Conservation (phyloP, 2,888 invertebrate species). For the Drosophila algonquin region DNA sequence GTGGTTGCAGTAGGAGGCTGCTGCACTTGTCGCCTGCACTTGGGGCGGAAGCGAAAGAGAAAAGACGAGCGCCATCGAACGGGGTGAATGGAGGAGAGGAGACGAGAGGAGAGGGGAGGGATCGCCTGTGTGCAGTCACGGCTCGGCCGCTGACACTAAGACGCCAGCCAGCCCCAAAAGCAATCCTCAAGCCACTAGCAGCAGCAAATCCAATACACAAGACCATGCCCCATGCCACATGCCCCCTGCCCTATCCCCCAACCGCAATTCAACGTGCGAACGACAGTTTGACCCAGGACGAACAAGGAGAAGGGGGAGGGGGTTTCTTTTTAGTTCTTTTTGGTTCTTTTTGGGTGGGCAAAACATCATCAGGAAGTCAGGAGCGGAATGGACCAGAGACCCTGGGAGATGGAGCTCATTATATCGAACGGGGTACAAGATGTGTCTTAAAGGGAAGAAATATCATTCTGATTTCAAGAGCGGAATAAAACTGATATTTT, state of each 20-base stretch:
- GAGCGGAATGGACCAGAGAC: constrained; percentile 16
- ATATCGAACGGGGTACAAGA: not conserved
- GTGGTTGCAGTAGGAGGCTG: constrained; percentile 18
- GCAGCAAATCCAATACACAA: constrained; percentile 73
- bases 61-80: not conserved
- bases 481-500: not conserved
- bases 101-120: constrained; percentile 13
- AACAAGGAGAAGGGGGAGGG: not conserved
- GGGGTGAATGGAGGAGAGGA: not conserved
- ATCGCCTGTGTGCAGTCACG: constrained; percentile 58
- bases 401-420: not conserved
- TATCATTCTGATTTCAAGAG: not conserved
- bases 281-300: constrained; percentile 75
- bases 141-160: constrained; percentile 74
- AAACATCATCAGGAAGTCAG: constrained; percentile 53
- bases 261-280: constrained; percentile 78
- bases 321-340: constrained; percentile 25
- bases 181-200: constrained; percentile 29
- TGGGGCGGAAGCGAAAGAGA: constrained; percentile 38
- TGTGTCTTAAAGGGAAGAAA: not conserved
- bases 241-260: constrained; percentile 15
- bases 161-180: constrained; percentile 53
- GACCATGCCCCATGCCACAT: constrained; percentile 28
- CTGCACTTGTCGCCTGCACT: constrained; percentile 49
- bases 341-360: constrained; percentile 59